Base-by-base conservation (phyloP, 2,113 vertebrate genomes). In the Cottus gobio region DNA sequence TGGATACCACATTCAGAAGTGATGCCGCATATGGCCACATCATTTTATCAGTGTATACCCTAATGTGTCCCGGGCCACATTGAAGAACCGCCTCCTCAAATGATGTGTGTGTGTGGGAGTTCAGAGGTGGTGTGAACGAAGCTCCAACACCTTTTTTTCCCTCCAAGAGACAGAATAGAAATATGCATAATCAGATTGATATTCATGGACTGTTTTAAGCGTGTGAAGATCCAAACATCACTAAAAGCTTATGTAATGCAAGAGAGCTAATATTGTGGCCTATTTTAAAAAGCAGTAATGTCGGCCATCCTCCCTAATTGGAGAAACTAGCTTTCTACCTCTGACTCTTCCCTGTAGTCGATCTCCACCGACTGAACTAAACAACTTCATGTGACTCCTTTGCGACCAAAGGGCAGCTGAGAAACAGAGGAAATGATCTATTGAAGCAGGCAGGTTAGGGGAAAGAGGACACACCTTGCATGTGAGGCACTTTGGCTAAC, bases 371-470 rank as follows among this genome's bases (percentile, higher is more conserved):
- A 75, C 68, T 57, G 5, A 52, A 56, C 1, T 6, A 26, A 48
- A 30, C 4, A 8, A 22, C 26, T 15, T 48, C 54, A 62, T 9
- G 12, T 8, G 5, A 8, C 26, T 67, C 12, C 37, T 37, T 1
- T 65, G 20, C 36, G 60, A 34, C 42, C 69, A 54, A 77, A 79
- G 50, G 50, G 24, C 24, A 28, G 18, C 50, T 50, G 56, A 20
- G 15, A 72, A 75, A 60, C 34, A 37, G 58, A 67, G 76, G n/a
- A 67, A 81, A 82, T 71, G 3, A 79, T n/a, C 82, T 24, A 71
- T 68, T 28, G 7, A 62, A 68, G 46, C 2, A 22, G 64, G 54
- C 5, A n/a, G 15, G 62, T 52, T 61, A 65, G 22, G 10, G 26
- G 8, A n/a, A 84, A 48, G n/a, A 22, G 1, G 42, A 13, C 39